These are phyloP conservation scores for Oplegnathus fasciatus DNA, from an alignment of 2,113 vertebrate species.

Conservation along the genomic window DNA sequence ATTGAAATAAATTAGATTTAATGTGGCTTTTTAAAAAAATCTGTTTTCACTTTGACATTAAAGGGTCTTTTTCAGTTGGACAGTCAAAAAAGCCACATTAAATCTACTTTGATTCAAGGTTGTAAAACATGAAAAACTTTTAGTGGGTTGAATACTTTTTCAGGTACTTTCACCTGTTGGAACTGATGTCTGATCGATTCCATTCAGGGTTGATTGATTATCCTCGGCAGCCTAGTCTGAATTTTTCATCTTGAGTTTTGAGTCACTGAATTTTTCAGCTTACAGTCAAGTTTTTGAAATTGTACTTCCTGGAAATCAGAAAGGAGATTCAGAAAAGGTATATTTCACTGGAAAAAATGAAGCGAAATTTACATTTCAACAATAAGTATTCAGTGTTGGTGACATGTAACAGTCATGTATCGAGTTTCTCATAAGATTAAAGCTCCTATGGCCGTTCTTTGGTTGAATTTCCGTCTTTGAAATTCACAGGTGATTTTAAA, in stretches of 20 bases:
- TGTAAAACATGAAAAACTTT: not conserved
- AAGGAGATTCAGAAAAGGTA: too few relatives aligned
- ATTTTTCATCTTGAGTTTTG: not conserved
- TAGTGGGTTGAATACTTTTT: not conserved
- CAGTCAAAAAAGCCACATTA: not conserved
- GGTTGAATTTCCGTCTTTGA: too few relatives aligned
- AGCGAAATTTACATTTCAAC: too few relatives aligned
- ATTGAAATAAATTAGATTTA: not conserved
- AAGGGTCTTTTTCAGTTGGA: not conserved
- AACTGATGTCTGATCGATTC: not conserved
- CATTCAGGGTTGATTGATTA: not conserved
- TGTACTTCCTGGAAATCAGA: too few relatives aligned
- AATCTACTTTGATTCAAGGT: not conserved
- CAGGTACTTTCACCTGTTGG: not conserved
- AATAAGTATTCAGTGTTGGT: too few relatives aligned
- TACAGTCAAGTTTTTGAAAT: too few relatives aligned
- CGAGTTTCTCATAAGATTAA: too few relatives aligned
- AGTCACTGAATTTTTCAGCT: too few relatives aligned
- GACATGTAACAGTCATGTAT: too few relatives aligned
- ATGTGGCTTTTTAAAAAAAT: not conserved
- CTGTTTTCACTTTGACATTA: not conserved
- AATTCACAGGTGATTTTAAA: too few relatives aligned
- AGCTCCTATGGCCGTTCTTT: too few relatives aligned
- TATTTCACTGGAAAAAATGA: too few relatives aligned
- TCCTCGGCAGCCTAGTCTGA: not conserved